Base-by-base conservation (phyloP, 2,797 vertebrate species). In the Pogonophryne albipinna region DNA sequence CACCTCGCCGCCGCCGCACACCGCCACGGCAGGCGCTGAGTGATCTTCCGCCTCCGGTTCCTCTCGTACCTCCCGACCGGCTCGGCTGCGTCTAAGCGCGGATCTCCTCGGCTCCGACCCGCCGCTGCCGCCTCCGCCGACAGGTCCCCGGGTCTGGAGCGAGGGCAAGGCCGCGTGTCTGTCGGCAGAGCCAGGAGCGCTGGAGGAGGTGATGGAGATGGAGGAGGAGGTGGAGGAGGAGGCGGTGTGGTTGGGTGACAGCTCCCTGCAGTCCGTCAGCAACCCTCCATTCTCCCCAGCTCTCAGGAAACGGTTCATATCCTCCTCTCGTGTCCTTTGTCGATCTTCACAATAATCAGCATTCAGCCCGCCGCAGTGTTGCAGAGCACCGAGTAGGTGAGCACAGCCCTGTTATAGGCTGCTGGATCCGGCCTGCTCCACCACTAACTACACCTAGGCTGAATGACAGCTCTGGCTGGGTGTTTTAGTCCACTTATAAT, bases 271-370 rank as follows among this genome's bases (percentile, higher is more conserved):
- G 93, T 96, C 96, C 93, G 96, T 96, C 86, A 95, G 94, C 88
- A 93, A 92, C 69, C 77, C 84, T 79, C 85, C 94, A 77, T 79
- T 83, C 92, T 92, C 95, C 82, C 87, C 94, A 17, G 80, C 73
- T 88, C 73, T 90, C 85, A 93, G 93, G 92, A 97, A 95, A 89
- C 97, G 97, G 95, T 95, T 97, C 97, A 98, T 98, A 93, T 97
- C 96, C 96, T 89, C 79, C 76, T 85, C 86, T 71, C 27, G 82
- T 65, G 82, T 88, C 96, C 86, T 89, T 88, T 87, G 96, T 96
- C 96, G 97, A 94, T 98, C 97, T 87, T 96, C 97, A 46, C 97
- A 95, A 95, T 96, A 93, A 96, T 98, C 97, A 70, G 97, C 97
- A 86, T 97, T 97, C 95, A 96, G 71, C 12, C 61, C 79, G 83